A percentile compares a stretch with the other conserved stretches of the same genome.
Evolutionary conservation across 2,113 vertebrate species (phyloP).

Genomic region (Otus sunia): DNA sequence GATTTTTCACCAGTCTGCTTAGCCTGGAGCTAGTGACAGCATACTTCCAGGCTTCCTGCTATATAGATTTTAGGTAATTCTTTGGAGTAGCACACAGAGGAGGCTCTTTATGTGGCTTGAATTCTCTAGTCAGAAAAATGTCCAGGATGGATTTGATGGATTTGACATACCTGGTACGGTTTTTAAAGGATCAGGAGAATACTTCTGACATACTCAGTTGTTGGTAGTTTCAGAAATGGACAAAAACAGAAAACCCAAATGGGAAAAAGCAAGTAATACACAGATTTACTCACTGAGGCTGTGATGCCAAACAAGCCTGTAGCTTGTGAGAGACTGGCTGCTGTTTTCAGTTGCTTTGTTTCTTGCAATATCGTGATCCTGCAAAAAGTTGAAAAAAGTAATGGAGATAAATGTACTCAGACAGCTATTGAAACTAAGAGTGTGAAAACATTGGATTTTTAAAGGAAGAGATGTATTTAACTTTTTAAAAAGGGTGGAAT

Average conservation of each 20-base stretch:
- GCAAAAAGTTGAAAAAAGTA: not conserved
- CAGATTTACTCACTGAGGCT: not conserved
- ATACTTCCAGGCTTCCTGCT: not conserved
- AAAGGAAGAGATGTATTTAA: not conserved
- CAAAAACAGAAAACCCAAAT: not conserved
- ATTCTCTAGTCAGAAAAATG: constrained; percentile 45
- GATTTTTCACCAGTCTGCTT: constrained; percentile 22
- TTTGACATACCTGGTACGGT: not conserved
- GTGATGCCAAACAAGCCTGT: not conserved
- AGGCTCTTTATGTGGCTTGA: constrained; percentile 20
- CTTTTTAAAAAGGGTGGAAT: not conserved
- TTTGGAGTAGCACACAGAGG: constrained; percentile 6
- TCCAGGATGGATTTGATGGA: constrained; percentile 7
- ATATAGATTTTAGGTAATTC: not conserved
- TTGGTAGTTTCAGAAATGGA: not conserved
- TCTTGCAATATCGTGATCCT: not conserved
- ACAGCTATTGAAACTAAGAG: not conserved
- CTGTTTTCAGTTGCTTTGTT: not conserved
- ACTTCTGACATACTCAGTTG: not conserved
- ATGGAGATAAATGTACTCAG: not conserved
- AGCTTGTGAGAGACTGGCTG: not conserved
- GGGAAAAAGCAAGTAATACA: not conserved
- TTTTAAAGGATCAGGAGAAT: constrained; percentile 28
- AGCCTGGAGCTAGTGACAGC: constrained; percentile 26
- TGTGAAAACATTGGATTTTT: not conserved